Base-by-base conservation (phyloP, 1,140 invertebrate species). In the Pygmarrhopalites habei region DNA sequence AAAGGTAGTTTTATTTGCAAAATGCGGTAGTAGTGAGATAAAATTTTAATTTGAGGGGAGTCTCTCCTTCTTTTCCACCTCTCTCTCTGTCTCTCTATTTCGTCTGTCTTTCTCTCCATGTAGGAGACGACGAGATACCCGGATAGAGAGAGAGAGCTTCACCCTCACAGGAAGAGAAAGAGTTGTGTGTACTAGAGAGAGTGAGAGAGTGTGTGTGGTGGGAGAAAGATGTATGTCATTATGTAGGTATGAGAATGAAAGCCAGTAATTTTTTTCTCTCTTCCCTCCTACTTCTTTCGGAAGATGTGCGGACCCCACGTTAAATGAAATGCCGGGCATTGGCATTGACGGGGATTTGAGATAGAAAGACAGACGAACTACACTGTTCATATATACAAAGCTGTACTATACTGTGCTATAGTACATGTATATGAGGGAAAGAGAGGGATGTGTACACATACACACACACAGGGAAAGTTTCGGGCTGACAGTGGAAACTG, bases 21-120 rank as follows among this genome's bases (percentile, higher is more conserved):
- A 56, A 52, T 56, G 60, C 60, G 60, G 60, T 32, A 15, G n/a
- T 7, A 21, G 19, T 43, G 55, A 64, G 62, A 64, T 59, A 62
- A 66, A 66, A 66, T 58, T 66, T 66, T 66, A 66, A 66, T 66
- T 66, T 66, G 59, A 59, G 60, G 46, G 57, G 43, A 60, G 58
- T 57, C 44, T 44, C 39, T 28, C 57, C 23, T 49, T 51, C 35
- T 29, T 46, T 29, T 28, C 43, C 46, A 47, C 51, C 46, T 60
- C 28, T 26, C 25, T 60, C 28, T 60, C 28, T 55, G n/a, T 30
- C 30, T 17, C 30, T 26, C 52, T 44, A 21, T 21, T 32, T n/a
- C n/a, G n/a, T n/a, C n/a, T n/a, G n/a, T n/a, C n/a, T n/a, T n/a
- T n/a, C n/a, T n/a, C n/a, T n/a, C n/a, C n/a, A n/a, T n/a, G n/a